phyloP scores from a whole-genome alignment of 2,113 vertebrate species.

The Halcyon malimbica region DNA sequence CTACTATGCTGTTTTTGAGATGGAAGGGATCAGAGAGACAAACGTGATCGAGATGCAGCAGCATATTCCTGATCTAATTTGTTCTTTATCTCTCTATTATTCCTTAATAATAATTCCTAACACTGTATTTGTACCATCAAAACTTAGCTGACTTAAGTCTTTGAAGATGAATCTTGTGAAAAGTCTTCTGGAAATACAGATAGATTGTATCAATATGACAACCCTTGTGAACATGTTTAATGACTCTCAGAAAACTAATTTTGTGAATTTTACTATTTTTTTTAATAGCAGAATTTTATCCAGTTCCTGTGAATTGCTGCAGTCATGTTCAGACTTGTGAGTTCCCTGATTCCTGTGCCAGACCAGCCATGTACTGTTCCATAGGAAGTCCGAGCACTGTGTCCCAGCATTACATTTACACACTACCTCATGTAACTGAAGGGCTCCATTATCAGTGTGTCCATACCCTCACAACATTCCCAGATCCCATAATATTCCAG shows the following conservation, averaged over 20 bases:
- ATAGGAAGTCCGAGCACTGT: background rate
- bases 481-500: background rate
- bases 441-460: background rate
- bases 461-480: background rate
- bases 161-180: background rate
- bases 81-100: background rate
- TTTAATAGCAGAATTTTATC: background rate
- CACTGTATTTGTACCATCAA: background rate
- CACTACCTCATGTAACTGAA: background rate
- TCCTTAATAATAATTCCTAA: background rate
- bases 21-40: background rate
- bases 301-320: background rate
- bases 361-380: background rate
- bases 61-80: background rate
- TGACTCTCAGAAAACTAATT: background rate
- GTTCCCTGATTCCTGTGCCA: background rate
- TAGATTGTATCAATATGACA: background rate
- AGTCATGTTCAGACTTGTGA: background rate
- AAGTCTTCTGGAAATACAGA: background rate
- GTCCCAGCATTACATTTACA: background rate
- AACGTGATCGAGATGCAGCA: background rate
- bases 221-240: background rate
- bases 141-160: background rate
- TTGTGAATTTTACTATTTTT: background rate
- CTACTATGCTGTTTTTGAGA: background rate